Evolutionary conservation across 2,888 invertebrate species (phyloP), one percentile per base, ranked within the genome.

Genomic region (Halictus quadricinctus): DNA sequence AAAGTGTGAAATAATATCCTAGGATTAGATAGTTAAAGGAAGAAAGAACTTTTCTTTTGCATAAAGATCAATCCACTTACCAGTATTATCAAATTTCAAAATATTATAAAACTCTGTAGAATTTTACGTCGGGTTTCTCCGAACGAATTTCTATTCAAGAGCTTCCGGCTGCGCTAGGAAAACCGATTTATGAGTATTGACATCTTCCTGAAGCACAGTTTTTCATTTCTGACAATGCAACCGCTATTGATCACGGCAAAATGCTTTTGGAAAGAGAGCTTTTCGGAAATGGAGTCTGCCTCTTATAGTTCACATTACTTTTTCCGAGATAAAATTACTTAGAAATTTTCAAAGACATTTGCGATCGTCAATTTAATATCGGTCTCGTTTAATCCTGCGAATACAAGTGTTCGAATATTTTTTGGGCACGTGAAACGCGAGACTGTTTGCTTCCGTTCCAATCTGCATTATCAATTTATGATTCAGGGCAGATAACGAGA

Each of bases 391-490:
- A 29, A 29, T 64, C 18, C 29, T 15, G 8, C 0, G n/a, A 29
- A 29, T 18, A 2, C 29, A 29, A 64, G 64, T 3, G 36, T 29
- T 18, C 8, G 64, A 64, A 64, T 29, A 29, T 64, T 64, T 64
- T 29, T 12, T 10, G 4, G 50, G 60, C 36, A 50, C 70, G 36
- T 75, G 83, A 83, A 84, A 46, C 25, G 29, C 36, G 76, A 21
- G 66, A 41, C 41, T 64, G 79, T 66, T 70, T 54, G 64, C 64
- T 54, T 46, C 48, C 80, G 43, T 60, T 58, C 29, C 48, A 48
- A 64, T 36, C 66, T 41, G 72, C 72, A 29, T 74, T 75, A 72
- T 84, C 76, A 66, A 84, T 84, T 75, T 79, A 43, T 72, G 25
- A 25, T 79, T 72, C 66, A 43, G 46, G 73, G 60, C 48, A 66